Base-by-base conservation (phyloP, 1,140 invertebrate genomes). In the Scaptomyza hsui region DNA sequence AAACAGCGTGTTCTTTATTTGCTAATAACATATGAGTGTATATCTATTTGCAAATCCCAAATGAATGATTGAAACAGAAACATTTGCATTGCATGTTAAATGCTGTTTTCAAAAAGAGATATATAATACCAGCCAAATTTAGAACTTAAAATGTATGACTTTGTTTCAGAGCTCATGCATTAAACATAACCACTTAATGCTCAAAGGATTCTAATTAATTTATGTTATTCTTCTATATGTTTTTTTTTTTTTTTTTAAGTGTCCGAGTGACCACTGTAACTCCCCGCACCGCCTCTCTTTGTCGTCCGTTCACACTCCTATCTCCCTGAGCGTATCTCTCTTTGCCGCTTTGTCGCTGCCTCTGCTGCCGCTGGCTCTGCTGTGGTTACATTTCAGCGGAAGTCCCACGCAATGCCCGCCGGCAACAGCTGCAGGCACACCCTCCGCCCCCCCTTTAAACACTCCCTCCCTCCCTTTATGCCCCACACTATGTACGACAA, bases 311-410 rank as follows among this genome's bases (percentile, higher is more conserved):
- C 35, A 45, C 24, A 21, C 44, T 37, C 41, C 52, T 53, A 39
- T 21, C 57, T 19, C 49, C 56, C 59, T 37, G 3, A n/a, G 32
- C 32, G 32, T 37, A 61, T 57, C 57, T 42, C 79, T 71, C 71
- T 79, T 35, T 45, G 35, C 45, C 55, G 52, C 63, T 56, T 57
- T 35, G 49, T 59, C 63, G 56, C 72, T 76, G 75, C 29, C 78
- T 52, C 78, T 82, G 69, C 56, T 55, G 76, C 56, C 51, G 21
- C 55, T 72, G 79, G 56, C 69, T 73, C 44, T 76, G 73, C 78
- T 86, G 81, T 86, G 81, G 81, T 85, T 85, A 86, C 81, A 85
- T 80, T 85, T 85, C 81, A 85, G 73, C 81, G 81, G 81, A 85
- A 86, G 81, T 85, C 81, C 80, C 81, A 85, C 81, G 81, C 81